Percentiles rank a stretch among this genome's conserved stretches.
phyloP scores from a whole-genome alignment of 2,888 invertebrate genomes.

The Agriopis marginaria region DNA sequence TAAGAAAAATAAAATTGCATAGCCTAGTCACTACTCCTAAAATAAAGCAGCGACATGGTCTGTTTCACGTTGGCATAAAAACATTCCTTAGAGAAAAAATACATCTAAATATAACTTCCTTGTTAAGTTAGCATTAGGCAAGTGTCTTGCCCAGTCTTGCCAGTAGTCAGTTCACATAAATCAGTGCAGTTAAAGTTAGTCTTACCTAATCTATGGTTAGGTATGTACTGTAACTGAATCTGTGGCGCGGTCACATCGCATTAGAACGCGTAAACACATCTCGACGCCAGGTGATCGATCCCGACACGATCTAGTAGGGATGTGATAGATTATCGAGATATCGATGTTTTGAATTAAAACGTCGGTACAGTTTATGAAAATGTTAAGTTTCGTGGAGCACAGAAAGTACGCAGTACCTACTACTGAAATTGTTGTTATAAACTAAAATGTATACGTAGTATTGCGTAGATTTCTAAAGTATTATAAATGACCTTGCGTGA shows the following conservation, averaged over 20 bases:
- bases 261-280: slow-evolving; percentile 47
- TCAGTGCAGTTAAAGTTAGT: slow-evolving; percentile 9
- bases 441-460: too few species aligned
- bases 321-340: slow-evolving; percentile 34
- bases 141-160: neutral
- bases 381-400: too few species aligned
- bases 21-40: too few species aligned
- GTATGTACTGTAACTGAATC: slow-evolving; percentile 23
- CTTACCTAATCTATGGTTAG: slow-evolving; percentile 20
- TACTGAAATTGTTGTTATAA: too few species aligned
- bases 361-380: too few species aligned
- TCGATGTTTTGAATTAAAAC: slow-evolving; percentile 18
- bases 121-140: neutral
- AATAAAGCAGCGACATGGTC: too few species aligned
- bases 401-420: too few species aligned
- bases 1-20: too few species aligned
- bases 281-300: slow-evolving; percentile 59
- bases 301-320: slow-evolving; percentile 38
- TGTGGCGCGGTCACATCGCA: slow-evolving; percentile 45
- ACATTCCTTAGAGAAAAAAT: too few species aligned
- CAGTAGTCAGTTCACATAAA: slow-evolving; percentile 8
- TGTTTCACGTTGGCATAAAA: too few species aligned
- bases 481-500: too few species aligned
- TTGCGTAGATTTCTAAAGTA: too few species aligned
- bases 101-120: neutral